Percentiles rank a stretch among this genome's conserved stretches.
Conservation (phyloP, 2,888 invertebrate species). For the Congeria kusceri region DNA sequence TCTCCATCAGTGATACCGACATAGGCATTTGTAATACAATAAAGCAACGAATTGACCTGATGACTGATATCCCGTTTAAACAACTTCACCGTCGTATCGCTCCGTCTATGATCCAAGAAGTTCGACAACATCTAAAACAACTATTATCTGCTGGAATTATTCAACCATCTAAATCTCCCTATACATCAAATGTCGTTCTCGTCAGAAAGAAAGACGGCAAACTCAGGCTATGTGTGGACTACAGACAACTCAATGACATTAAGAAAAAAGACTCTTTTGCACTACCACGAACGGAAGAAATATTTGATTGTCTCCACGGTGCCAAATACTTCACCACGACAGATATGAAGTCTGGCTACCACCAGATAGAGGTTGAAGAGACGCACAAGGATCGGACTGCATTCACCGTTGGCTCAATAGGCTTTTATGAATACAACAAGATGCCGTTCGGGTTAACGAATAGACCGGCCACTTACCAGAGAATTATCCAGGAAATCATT, state of each 20-base stretch:
- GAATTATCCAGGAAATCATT: constrained; percentile 51
- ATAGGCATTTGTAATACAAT: constrained; percentile 40
- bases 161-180: constrained; percentile 45
- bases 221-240: too few species aligned
- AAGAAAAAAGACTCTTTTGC: constrained; percentile 60
- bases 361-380: constrained; percentile 47
- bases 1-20: constrained; percentile 24
- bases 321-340: constrained; percentile 19
- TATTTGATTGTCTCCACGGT: constrained; percentile 34
- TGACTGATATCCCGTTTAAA: constrained; percentile 52
- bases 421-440: constrained; percentile 48
- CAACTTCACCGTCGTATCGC: constrained; percentile 52
- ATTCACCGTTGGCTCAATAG: constrained; percentile 58
- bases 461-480: constrained; percentile 52
- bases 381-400: constrained; percentile 54
- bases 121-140: constrained; percentile 51
- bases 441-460: constrained; percentile 56
- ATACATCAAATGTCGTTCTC: not conserved
- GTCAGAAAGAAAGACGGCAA: too few species aligned
- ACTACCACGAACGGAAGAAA: constrained; percentile 60
- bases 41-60: constrained; percentile 46
- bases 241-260: constrained; percentile 25
- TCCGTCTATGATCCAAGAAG: constrained; percentile 56
- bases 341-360: constrained; percentile 58
- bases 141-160: constrained; percentile 54